A percentile compares a stretch with the other conserved stretches of the same genome.
Evolutionary conservation across 2,113 vertebrate species (phyloP).

Genomic region (Mungos mungo): DNA sequence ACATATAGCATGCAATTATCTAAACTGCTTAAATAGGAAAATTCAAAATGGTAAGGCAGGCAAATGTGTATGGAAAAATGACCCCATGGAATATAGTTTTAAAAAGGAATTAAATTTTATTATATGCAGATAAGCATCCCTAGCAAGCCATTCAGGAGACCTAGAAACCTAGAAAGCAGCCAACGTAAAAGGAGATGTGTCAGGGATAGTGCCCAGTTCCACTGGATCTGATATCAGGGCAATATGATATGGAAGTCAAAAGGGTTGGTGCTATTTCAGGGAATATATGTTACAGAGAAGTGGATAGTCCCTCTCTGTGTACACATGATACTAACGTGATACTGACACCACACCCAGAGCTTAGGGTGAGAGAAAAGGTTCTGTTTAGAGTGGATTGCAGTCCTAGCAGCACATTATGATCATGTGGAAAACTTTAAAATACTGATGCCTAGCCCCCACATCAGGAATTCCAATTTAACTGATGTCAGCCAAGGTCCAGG

Average conservation of each 20-base stretch:
- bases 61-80: slow-evolving; percentile 39
- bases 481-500: neutral
- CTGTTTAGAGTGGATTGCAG: neutral
- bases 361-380: neutral
- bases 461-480: neutral
- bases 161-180: slow-evolving; percentile 40
- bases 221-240: slow-evolving; percentile 46
- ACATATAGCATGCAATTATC: slow-evolving; percentile 43
- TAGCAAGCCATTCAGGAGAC: neutral
- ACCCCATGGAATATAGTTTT: neutral
- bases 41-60: neutral
- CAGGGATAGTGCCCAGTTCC: neutral
- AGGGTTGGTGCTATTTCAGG: slow-evolving; percentile 54
- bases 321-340: slow-evolving; percentile 7
- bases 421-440: neutral
- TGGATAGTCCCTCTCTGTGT: neutral
- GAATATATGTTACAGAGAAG: slow-evolving; percentile 53
- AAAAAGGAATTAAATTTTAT: slow-evolving; percentile 41
- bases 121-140: slow-evolving; percentile 25
- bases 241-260: slow-evolving; percentile 47
- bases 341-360: slow-evolving; percentile 37
- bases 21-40: slow-evolving; percentile 22
- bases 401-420: neutral
- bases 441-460: neutral
- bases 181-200: slow-evolving; percentile 32